A percentile compares a stretch with the other conserved stretches of the same genome.
Evolutionary conservation across 1,140 invertebrate genomes (phyloP).

Genomic region (Dermatophagoides farinae): DNA sequence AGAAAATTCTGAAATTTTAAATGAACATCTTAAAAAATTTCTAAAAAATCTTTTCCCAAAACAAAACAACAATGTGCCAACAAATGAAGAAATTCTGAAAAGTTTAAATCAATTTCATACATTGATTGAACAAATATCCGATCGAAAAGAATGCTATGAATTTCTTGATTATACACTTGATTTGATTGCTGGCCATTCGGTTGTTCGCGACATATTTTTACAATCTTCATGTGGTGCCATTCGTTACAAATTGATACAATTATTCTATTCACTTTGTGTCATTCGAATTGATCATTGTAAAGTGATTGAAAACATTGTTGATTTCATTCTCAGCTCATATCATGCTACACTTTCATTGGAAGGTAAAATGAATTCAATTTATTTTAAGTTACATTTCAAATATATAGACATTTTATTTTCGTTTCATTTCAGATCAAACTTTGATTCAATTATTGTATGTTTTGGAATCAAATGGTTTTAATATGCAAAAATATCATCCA

Average conservation of each 20-base stretch:
- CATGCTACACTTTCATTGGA: background rate
- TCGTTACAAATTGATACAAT: background rate
- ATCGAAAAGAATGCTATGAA: background rate
- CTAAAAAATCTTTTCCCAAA: background rate
- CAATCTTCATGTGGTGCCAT: background rate
- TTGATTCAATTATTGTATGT: background rate
- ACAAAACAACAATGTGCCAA: background rate
- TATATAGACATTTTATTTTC: background rate
- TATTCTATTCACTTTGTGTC: background rate
- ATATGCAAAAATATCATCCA: constrained; percentile 6
- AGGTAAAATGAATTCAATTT: background rate
- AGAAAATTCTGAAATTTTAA: background rate
- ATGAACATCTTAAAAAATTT: background rate
- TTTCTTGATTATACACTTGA: constrained; percentile 1
- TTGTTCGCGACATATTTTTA: background rate
- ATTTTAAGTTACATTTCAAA: background rate
- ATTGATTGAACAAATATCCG: background rate
- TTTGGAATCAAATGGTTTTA: background rate
- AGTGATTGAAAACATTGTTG: background rate
- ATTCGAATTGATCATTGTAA: background rate
- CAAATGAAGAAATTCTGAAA: background rate
- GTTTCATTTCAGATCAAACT: background rate
- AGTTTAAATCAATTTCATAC: background rate
- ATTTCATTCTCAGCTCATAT: constrained; percentile 5
- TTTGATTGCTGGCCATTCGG: constrained; percentile 1